phyloP scores from a whole-genome alignment of 2,888 invertebrate genomes.

The Zootermopsis nevadensis region DNA sequence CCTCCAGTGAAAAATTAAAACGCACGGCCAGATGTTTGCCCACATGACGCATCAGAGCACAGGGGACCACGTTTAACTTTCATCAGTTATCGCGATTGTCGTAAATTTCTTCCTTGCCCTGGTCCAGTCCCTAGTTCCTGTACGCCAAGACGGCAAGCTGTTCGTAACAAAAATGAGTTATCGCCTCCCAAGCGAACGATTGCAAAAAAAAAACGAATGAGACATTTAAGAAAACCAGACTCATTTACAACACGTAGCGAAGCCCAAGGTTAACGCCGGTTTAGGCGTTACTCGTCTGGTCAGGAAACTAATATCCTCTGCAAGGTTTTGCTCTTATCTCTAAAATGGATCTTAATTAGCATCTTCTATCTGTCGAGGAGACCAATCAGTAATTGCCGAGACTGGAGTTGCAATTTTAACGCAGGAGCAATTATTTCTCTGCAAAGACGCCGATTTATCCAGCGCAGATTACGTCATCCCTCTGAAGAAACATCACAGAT shows the following conservation, averaged over 20 bases:
- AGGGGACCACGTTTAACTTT: neutral
- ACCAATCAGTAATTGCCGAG: neutral
- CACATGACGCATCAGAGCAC: neutral
- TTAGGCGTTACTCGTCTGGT: neutral
- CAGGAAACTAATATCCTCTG: neutral
- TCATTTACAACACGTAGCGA: neutral
- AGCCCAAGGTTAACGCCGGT: neutral
- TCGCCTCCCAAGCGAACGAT: neutral
- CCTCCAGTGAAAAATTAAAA: too few relatives aligned
- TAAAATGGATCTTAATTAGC: neutral
- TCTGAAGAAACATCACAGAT: too few relatives aligned
- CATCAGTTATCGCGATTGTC: conserved; percentile 9
- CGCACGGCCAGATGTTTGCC: too few relatives aligned
- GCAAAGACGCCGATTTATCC: too few relatives aligned
- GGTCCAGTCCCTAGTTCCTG: neutral
- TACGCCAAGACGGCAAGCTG: neutral
- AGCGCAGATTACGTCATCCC: too few relatives aligned
- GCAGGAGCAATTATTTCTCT: too few relatives aligned
- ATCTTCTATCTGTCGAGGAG: neutral
- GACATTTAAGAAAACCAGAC: neutral
- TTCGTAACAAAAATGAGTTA: neutral
- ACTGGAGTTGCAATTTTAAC: too few relatives aligned
- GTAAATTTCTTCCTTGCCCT: neutral
- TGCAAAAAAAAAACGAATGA: neutral
- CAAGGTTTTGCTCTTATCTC: neutral